A percentile compares a stretch with the other conserved stretches of the same genome.
phyloP scores from a whole-genome alignment of 2,888 invertebrate genomes.

The Phlogophora meticulosa region DNA sequence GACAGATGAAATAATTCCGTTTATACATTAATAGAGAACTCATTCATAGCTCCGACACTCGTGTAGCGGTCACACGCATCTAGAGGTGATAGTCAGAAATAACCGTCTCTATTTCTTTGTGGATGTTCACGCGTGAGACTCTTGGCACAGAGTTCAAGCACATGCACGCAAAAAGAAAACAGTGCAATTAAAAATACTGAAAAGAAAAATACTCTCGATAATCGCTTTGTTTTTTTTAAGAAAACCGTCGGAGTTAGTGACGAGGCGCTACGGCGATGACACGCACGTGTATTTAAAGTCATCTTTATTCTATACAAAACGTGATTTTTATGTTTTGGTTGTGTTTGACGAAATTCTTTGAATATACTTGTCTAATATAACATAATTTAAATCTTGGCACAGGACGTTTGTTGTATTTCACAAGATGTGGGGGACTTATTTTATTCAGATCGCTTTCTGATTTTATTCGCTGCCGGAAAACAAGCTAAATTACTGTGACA shows the following conservation, averaged over 20 bases:
- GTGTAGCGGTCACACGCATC: conserved; percentile 58
- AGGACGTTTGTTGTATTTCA: conserved; percentile 29
- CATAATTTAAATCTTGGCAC: conserved; percentile 54
- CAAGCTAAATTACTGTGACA: conserved; percentile 6
- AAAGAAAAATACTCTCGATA: conserved; percentile 73
- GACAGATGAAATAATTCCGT: conserved; percentile 53
- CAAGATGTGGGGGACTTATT: conserved; percentile 27
- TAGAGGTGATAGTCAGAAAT: conserved; percentile 74
- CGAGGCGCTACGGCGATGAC: conserved; percentile 63
- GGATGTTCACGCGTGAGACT: conserved; percentile 74
- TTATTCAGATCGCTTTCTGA: conserved; percentile 25
- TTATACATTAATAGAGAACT: conserved; percentile 55
- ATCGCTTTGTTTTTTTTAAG: conserved; percentile 83
- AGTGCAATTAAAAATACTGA: conserved; percentile 70
- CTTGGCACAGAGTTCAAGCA: conserved; percentile 78
- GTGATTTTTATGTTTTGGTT: conserved; percentile 46
- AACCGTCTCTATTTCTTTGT: conserved; percentile 76
- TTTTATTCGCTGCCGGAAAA: conserved; percentile 25
- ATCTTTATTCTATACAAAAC: conserved; percentile 19
- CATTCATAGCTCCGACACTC: conserved; percentile 55
- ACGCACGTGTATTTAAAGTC: conserved; percentile 47
- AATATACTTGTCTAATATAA: conserved; percentile 37
- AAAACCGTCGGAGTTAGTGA: conserved; percentile 68
- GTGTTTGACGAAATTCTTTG: conserved; percentile 42
- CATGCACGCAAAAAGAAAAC: conserved; percentile 70